phyloP scores from a whole-genome alignment of 2,888 invertebrate species.

The Orthonychiurus folsomi region DNA sequence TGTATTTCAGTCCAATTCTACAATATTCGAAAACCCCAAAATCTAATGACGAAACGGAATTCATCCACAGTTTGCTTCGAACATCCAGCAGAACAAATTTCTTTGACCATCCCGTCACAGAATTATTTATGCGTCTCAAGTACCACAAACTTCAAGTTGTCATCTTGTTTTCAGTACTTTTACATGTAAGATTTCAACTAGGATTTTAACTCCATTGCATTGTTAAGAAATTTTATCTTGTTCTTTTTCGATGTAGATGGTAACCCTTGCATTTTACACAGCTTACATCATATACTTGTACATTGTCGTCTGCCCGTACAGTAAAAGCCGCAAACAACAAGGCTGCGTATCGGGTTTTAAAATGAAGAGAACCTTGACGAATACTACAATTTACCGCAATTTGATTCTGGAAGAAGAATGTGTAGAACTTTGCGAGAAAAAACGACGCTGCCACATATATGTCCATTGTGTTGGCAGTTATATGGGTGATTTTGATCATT shows the following conservation, averaged over 20 bases:
- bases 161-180: not conserved
- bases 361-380: not conserved
- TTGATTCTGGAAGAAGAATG: not conserved
- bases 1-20: not conserved
- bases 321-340: not conserved
- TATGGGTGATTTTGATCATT: not conserved
- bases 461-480: not conserved
- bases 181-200: not conserved
- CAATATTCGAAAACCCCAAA: not conserved
- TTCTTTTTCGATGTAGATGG: not conserved
- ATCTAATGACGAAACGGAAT: conserved; percentile 6
- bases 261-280: conserved; percentile 1
- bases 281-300: not conserved
- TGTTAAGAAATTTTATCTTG: not conserved
- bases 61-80: not conserved
- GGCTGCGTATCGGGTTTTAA: not conserved
- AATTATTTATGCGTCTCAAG: not conserved
- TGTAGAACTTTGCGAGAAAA: not conserved
- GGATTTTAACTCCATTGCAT: not conserved
- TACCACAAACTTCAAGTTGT: not conserved
- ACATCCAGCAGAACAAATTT: not conserved
- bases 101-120: not conserved
- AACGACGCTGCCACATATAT: not conserved
- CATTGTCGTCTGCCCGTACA: not conserved
- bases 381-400: no score